phyloP scores from a whole-genome alignment of 1,140 invertebrate genomes.

The Drosophila ogumai region DNA sequence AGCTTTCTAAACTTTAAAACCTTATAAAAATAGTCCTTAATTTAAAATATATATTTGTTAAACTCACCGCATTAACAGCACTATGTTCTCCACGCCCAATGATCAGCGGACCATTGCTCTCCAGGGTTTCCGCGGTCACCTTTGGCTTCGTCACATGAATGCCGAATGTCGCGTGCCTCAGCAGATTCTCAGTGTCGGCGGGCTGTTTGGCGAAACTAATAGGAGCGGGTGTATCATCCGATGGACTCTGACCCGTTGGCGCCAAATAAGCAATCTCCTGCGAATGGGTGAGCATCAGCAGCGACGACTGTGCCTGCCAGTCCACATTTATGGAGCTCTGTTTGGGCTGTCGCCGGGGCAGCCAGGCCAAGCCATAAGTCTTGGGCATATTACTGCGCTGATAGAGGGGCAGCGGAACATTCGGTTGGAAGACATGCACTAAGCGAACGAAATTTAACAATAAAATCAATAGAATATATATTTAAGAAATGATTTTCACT shows the following conservation, averaged over 20 bases:
- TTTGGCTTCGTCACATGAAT: conserved; percentile 59
- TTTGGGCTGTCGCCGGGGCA: conserved; percentile 85
- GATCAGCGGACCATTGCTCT: conserved; percentile 60
- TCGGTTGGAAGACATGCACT: conserved; percentile 88
- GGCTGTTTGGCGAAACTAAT: conserved; percentile 57
- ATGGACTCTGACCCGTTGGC: conserved; percentile 54
- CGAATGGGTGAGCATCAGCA: conserved; percentile 87
- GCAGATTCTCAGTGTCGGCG: conserved; percentile 25
- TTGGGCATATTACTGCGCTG: conserved; percentile 85
- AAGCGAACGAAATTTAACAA: conserved; percentile 11
- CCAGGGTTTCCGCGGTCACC: conserved; percentile 10
- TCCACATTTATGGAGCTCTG: conserved; percentile 81
- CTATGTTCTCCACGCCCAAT: conserved; percentile 64
- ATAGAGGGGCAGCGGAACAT: conserved; percentile 86
- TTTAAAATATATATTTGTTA: not conserved
- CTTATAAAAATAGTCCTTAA: too few species aligned
- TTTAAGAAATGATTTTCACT: conserved; percentile 26
- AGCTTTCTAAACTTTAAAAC: too few species aligned
- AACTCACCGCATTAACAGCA: conserved; percentile 79
- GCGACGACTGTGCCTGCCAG: conserved; percentile 87
- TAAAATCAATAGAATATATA: not conserved
- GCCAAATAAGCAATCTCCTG: conserved; percentile 80
- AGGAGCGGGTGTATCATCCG: conserved; percentile 65
- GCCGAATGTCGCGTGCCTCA: conserved; percentile 75
- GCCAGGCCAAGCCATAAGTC: conserved; percentile 86